Conservation (phyloP, 2,797 vertebrate genomes). For the Alauda arvensis region DNA sequence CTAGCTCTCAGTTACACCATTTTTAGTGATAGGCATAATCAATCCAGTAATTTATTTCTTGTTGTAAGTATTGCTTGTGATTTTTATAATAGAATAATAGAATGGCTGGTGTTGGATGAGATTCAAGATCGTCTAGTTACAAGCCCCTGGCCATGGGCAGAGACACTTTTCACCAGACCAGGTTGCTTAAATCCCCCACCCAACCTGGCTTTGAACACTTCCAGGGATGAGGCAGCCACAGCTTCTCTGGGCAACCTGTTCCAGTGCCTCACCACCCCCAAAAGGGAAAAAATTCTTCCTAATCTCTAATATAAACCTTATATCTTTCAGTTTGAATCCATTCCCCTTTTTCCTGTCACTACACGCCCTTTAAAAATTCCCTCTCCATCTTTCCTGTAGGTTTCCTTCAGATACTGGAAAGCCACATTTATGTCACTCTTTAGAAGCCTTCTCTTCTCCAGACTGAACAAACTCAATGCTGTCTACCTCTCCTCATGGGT, state of each 20-base stretch:
- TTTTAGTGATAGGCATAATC: not conserved
- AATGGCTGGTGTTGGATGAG: not conserved
- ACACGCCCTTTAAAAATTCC: not conserved
- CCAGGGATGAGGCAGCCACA: not conserved
- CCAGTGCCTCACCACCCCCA: not conserved
- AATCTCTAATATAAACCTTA: not conserved
- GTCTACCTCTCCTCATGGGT: not conserved
- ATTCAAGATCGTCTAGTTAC: not conserved
- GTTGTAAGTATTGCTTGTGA: not conserved
- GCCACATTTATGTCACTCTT: not conserved
- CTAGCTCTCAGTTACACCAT: not conserved
- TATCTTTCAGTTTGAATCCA: not conserved
- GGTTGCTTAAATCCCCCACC: not conserved
- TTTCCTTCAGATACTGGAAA: not conserved
- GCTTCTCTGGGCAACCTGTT: not conserved
- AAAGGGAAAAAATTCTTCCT: not conserved
- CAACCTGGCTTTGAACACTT: not conserved
- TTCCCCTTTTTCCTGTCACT: not conserved
- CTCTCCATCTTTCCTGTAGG: too few relatives aligned
- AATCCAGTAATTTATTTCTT: not conserved
- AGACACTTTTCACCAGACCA: not conserved
- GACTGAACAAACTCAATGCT: not conserved
- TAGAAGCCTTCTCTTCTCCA: not conserved
- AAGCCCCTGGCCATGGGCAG: not conserved
- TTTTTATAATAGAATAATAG: not conserved